Conservation (phyloP, 2,113 vertebrate species). For the Glaucidium brasilianum region DNA sequence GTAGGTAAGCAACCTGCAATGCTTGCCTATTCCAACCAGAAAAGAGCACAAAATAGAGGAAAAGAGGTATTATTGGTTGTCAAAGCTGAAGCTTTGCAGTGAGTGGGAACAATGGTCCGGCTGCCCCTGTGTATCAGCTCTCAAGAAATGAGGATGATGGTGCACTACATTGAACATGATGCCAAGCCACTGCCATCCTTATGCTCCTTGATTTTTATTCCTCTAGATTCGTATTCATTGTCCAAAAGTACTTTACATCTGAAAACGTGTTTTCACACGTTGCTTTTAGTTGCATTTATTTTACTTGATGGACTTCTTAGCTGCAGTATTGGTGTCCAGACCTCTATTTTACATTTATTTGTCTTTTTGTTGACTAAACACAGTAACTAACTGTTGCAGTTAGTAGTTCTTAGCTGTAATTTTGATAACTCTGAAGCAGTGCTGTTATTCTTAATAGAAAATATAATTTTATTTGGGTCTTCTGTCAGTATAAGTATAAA, state of each 20-base stretch:
- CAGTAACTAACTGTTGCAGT: constrained; percentile 18
- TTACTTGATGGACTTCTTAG: background rate
- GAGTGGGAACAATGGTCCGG: background rate
- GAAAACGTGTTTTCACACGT: background rate
- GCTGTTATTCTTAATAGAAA: constrained; percentile 57
- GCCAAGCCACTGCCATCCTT: background rate
- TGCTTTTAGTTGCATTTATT: constrained; percentile 11
- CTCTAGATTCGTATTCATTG: background rate
- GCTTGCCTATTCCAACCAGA: background rate
- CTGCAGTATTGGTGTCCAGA: background rate
- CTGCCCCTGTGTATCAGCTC: background rate
- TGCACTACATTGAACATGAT: background rate
- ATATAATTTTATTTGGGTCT: constrained; percentile 53
- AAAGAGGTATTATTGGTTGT: background rate
- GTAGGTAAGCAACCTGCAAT: background rate
- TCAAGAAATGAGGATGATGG: background rate
- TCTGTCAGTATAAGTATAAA: constrained; percentile 50
- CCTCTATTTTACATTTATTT: background rate
- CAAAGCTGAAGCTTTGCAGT: background rate
- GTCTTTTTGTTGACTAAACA: background rate
- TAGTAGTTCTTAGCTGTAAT: constrained; percentile 16
- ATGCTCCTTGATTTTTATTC: background rate
- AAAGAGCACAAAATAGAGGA: background rate
- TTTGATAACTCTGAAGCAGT: constrained; percentile 48
- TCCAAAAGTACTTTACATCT: background rate